Percentiles rank a stretch among this genome's conserved stretches.
phyloP scores from a whole-genome alignment of 2,888 invertebrate species.

The Rhodophaea formosa region DNA sequence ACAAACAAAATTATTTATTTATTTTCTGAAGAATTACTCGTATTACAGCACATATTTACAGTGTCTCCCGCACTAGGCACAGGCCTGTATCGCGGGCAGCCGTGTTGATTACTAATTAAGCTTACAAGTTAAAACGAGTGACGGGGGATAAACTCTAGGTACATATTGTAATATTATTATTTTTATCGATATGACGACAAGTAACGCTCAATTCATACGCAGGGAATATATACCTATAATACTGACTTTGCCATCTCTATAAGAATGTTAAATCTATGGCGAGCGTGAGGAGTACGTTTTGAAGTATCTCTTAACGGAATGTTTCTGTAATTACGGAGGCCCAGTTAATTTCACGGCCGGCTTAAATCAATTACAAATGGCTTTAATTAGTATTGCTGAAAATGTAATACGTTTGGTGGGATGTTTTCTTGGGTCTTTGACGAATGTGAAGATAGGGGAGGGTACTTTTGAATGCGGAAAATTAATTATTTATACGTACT shows the following conservation, averaged over 20 bases:
- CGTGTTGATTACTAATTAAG: too few relatives aligned
- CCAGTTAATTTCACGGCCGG: slow-evolving; percentile 47
- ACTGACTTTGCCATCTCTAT: background rate
- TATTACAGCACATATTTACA: too few relatives aligned
- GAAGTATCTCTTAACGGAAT: slow-evolving; percentile 43
- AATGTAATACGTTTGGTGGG: slow-evolving; percentile 18
- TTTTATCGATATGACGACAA: too few relatives aligned
- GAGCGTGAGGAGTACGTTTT: slow-evolving; percentile 40
- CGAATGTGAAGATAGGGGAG: background rate
- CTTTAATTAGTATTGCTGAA: slow-evolving; percentile 42
- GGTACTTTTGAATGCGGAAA: background rate
- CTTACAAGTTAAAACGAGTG: too few relatives aligned
- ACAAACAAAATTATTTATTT: too few relatives aligned
- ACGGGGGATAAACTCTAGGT: too few relatives aligned
- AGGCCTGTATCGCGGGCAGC: too few relatives aligned
- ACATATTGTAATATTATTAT: too few relatives aligned
- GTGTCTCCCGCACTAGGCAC: too few relatives aligned
- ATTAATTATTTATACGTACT: background rate
- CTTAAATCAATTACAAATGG: slow-evolving; percentile 48
- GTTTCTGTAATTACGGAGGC: slow-evolving; percentile 48
- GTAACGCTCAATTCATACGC: too few relatives aligned
- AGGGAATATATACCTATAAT: too few relatives aligned
- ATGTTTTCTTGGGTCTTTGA: background rate
- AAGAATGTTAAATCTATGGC: slow-evolving; percentile 20
- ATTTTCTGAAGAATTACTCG: too few relatives aligned